These are phyloP conservation scores for Trichechus manatus DNA, from an alignment of 2,113 vertebrate genomes.

Conservation along the genomic window DNA sequence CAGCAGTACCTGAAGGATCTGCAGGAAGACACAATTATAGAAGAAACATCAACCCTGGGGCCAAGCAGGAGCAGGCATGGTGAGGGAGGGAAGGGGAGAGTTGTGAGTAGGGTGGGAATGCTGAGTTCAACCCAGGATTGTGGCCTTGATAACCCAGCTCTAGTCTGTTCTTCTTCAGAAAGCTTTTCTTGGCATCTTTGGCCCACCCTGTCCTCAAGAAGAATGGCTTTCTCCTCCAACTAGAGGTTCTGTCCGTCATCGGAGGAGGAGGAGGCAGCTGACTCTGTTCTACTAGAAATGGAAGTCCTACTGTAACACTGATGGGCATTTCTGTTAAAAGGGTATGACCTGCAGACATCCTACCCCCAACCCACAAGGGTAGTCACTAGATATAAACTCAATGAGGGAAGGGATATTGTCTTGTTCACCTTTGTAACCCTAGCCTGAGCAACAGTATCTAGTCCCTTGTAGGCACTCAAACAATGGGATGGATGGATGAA, in stretches of 20 bases:
- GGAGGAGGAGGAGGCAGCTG: background rate
- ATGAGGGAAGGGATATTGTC: background rate
- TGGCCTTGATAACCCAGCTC: background rate
- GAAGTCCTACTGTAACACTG: background rate
- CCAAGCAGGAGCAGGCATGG: background rate
- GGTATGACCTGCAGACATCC: background rate
- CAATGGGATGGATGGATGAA: background rate
- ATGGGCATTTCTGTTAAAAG: background rate
- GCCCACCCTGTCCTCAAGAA: background rate
- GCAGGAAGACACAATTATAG: conserved; percentile 4
- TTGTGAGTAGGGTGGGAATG: background rate
- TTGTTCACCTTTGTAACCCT: background rate
- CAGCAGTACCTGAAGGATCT: background rate
- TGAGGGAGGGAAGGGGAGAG: background rate
- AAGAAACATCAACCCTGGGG: background rate
- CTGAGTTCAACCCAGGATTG: background rate
- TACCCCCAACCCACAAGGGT: background rate
- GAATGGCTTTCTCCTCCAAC: background rate
- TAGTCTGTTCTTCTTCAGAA: background rate
- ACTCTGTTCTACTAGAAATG: background rate
- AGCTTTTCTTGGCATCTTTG: background rate
- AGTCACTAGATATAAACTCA: background rate
- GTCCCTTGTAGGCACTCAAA: background rate
- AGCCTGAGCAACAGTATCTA: background rate
- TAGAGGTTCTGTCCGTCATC: background rate